Evolutionary conservation across 2,888 invertebrate species (phyloP).

Genomic region (Candidula unifasciata): DNA sequence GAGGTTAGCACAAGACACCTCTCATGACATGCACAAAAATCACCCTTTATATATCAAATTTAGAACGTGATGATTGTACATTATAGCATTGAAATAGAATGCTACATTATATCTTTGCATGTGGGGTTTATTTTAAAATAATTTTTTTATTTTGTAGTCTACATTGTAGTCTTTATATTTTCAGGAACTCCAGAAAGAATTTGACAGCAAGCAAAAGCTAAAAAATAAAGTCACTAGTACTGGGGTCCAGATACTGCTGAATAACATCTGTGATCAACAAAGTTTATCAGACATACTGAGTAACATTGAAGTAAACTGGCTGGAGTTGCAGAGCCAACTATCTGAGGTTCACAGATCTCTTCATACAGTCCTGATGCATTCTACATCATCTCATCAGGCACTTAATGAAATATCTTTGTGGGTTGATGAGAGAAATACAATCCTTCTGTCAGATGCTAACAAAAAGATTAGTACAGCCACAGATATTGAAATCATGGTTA

Average conservation of each 20-base stretch:
- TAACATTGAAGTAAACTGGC: slow-evolving; percentile 71
- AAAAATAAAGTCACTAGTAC: slow-evolving; percentile 68
- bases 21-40: too few species aligned
- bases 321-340: slow-evolving; percentile 67
- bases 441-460: slow-evolving; percentile 65
- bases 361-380: slow-evolving; percentile 74
- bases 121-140: too few species aligned
- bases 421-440: slow-evolving; percentile 70
- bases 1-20: too few species aligned
- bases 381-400: slow-evolving; percentile 75
- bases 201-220: not conserved
- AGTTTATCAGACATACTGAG: slow-evolving; percentile 65
- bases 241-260: slow-evolving; percentile 69
- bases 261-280: slow-evolving; percentile 63
- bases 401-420: slow-evolving; percentile 73
- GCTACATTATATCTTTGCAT: too few species aligned
- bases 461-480: slow-evolving; percentile 64
- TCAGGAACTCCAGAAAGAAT: not conserved
- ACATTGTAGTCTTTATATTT: too few species aligned
- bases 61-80: too few species aligned
- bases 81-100: too few species aligned
- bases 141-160: too few species aligned
- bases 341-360: slow-evolving; percentile 70
- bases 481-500: slow-evolving; percentile 71
- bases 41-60: too few species aligned